Evolutionary conservation across 2,797 vertebrate genomes (phyloP).

Genomic region (Acipenser transmontanus): DNA sequence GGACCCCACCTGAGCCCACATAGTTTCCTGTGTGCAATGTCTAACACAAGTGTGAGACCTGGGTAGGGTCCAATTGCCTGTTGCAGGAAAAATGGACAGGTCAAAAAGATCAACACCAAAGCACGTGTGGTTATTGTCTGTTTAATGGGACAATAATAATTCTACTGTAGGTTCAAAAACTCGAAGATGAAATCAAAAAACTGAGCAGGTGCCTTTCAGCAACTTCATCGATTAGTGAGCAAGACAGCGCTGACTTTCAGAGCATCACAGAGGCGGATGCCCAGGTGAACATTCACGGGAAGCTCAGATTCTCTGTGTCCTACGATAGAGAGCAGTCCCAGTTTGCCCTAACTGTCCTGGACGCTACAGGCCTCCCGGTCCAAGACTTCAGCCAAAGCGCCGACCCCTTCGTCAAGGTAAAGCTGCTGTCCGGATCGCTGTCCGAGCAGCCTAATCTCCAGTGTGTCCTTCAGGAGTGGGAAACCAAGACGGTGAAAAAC

Average conservation of each 20-base stretch:
- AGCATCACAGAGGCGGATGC: constrained; percentile 21
- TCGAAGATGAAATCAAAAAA: constrained; percentile 28
- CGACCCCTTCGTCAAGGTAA: constrained; percentile 44
- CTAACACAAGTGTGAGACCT: not conserved
- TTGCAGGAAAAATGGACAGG: not conserved
- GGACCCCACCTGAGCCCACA: not conserved
- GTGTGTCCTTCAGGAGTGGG: constrained; percentile 54
- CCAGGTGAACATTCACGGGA: constrained; percentile 31
- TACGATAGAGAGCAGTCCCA: constrained; percentile 42
- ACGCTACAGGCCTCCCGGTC: constrained; percentile 42
- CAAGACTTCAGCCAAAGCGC: constrained; percentile 24
- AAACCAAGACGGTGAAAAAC: constrained; percentile 55
- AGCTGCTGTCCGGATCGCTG: constrained; percentile 36
- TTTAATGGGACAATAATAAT: no score
- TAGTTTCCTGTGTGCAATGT: not conserved
- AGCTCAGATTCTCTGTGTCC: constrained; percentile 54
- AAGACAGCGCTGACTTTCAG: constrained; percentile 19
- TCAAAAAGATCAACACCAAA: not conserved
- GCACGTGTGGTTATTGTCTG: not conserved
- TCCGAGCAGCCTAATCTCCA: constrained; percentile 29
- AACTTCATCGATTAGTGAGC: constrained; percentile 16
- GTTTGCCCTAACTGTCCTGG: constrained; percentile 54
- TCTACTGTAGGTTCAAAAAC: constrained; percentile 33
- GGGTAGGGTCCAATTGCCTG: not conserved
- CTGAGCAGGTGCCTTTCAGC: constrained; percentile 36